Evolutionary conservation across 2,888 invertebrate genomes (phyloP), one percentile per base, ranked within the genome.

Genomic region (Erebia ligea): DNA sequence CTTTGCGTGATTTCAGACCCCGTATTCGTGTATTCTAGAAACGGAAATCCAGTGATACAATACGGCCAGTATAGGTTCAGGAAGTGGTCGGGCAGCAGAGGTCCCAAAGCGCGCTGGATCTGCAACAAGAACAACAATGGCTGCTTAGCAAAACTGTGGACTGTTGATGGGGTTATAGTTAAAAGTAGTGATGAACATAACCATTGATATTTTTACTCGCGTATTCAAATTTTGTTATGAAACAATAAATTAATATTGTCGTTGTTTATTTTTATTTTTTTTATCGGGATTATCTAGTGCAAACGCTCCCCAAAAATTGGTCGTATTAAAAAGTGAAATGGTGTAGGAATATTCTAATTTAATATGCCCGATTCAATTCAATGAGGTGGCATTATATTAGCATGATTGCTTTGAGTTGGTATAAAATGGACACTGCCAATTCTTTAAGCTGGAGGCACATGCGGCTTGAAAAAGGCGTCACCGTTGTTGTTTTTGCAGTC

Each of bases 111-210:
- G 6, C 67, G 75, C 2, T 81, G 81, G 81, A 58, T 68, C 11
- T 80, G 80, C 70, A 76, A 70, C 42, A 76, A 67, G 54, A 69
- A 76, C 2, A 63, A 76, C 42, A 8, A 9, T 0, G 81, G 83
- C 1, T 87, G 87, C 68, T 75, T 77, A 19, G 86, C 86, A 5
- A 77, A 71, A 17, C 63, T 86, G 45, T 76, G 76, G 40, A 86
- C 87, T 0, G 58, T 78, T 2, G 69, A 81, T 11, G 72, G 81
- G 54, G 70, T 71, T 9, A 79, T 87, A 13, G 59, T 84, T 8
- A 79, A 73, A 50, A 57, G 57, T n/a, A 42, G 64, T 10, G 64
- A 72, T 40, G 40, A 69, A 8, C 80, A 80, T 61, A 77, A 77
- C 59, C 77, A 79, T 68, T 75, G 56, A 73, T 13, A 21, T 45